These are phyloP conservation scores for Agriopis aurantiaria DNA, from an alignment of 2,888 invertebrate genomes.

Conservation along the genomic window DNA sequence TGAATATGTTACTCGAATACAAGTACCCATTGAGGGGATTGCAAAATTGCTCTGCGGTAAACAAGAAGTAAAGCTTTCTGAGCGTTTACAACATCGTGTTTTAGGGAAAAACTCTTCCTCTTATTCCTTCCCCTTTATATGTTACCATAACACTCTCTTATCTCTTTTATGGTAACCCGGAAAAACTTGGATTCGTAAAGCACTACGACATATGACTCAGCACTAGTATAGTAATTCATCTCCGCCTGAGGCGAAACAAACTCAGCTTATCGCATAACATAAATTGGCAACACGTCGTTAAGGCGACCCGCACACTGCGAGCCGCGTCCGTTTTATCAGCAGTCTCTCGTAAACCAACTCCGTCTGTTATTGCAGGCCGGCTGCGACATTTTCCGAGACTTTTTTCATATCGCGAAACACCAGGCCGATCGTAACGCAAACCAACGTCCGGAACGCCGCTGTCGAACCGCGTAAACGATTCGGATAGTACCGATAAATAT, in stretches of 20 bases:
- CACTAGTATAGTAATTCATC: slow-evolving; percentile 67
- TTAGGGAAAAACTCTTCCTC: slow-evolving; percentile 6
- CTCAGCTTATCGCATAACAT: slow-evolving; percentile 83
- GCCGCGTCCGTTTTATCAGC: slow-evolving; percentile 76
- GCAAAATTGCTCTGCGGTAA: slow-evolving; percentile 7
- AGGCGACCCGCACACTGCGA: slow-evolving; percentile 78
- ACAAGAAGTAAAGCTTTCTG: slow-evolving; percentile 19
- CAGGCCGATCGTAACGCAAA: slow-evolving; percentile 61
- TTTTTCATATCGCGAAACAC: slow-evolving; percentile 79
- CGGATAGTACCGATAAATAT: slow-evolving; percentile 76
- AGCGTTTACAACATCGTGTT: slow-evolving; percentile 9
- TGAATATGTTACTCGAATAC: slow-evolving; percentile 73
- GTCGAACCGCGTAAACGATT: slow-evolving; percentile 75
- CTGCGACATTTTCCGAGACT: slow-evolving; percentile 75
- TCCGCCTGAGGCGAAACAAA: slow-evolving; percentile 79
- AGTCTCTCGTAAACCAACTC: slow-evolving; percentile 81
- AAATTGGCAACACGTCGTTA: slow-evolving; percentile 86
- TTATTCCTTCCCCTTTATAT: slow-evolving; percentile 14
- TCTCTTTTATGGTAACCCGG: slow-evolving; percentile 50
- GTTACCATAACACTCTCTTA: slow-evolving; percentile 48
- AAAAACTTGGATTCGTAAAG: slow-evolving; percentile 52
- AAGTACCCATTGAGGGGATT: slow-evolving; percentile 14
- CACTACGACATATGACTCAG: slow-evolving; percentile 67
- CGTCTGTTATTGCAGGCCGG: slow-evolving; percentile 77
- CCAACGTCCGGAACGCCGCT: slow-evolving; percentile 62